Evolutionary conservation across 2,888 invertebrate genomes (phyloP).

Genomic region (Thalpophila matura): DNA sequence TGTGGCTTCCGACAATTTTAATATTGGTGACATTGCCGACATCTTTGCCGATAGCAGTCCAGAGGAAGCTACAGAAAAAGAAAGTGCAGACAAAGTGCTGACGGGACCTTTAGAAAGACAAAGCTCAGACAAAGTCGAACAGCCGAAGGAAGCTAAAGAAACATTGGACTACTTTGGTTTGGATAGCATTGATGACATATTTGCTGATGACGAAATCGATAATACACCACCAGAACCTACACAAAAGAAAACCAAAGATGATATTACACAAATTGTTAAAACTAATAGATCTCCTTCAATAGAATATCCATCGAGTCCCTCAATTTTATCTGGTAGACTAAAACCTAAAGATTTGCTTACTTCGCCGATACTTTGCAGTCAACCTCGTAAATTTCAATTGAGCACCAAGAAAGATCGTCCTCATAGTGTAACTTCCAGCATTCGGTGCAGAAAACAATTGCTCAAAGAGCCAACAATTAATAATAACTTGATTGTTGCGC

Average conservation of each 20-base stretch:
- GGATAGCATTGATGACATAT: slow-evolving; percentile 80
- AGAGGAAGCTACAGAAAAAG: slow-evolving; percentile 65
- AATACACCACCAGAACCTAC: slow-evolving; percentile 58
- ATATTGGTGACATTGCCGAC: slow-evolving; percentile 80
- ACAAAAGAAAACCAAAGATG: slow-evolving; percentile 23
- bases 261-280: slow-evolving; percentile 31
- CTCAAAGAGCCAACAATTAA: slow-evolving; percentile 60
- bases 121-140: slow-evolving; percentile 47
- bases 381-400: slow-evolving; percentile 74
- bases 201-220: slow-evolving; percentile 80
- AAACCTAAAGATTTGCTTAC: slow-evolving; percentile 61
- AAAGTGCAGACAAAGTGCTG: slow-evolving; percentile 39
- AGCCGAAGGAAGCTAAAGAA: slow-evolving; percentile 62
- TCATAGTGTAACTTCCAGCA: slow-evolving; percentile 69
- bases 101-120: not conserved
- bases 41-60: slow-evolving; percentile 78
- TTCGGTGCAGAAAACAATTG: slow-evolving; percentile 68
- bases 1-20: slow-evolving; percentile 74
- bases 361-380: slow-evolving; percentile 83
- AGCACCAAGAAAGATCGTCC: slow-evolving; percentile 69
- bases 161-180: slow-evolving; percentile 75
- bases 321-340: slow-evolving; percentile 79
- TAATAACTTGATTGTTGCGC: slow-evolving; percentile 41
- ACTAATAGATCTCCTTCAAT: slow-evolving; percentile 38
- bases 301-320: slow-evolving; percentile 76